Conservation (phyloP, 2,113 vertebrate species). For the Dicerorhinus sumatrensis region DNA sequence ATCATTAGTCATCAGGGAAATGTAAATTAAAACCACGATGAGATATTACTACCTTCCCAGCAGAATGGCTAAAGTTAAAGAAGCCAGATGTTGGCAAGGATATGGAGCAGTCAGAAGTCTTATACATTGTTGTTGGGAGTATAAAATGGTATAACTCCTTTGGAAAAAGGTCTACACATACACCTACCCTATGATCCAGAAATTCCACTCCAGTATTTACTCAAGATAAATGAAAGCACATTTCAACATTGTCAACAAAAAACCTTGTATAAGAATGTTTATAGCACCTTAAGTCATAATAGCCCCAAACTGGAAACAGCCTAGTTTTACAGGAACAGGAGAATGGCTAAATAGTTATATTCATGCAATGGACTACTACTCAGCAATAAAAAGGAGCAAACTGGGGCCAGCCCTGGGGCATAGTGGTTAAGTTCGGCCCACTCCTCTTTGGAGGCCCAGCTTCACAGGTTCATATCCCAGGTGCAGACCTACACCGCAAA, state of each 20-base stretch:
- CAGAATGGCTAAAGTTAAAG: constrained; percentile 10
- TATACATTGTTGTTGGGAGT: constrained; percentile 17
- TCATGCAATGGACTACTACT: neutral
- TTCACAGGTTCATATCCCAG: too few relatives aligned
- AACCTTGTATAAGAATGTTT: neutral
- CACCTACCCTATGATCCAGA: neutral
- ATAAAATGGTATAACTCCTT: neutral
- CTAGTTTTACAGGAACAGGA: neutral
- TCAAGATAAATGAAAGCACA: constrained; percentile 37
- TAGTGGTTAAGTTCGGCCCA: too few relatives aligned
- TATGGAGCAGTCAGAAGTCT: neutral
- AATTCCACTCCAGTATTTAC: neutral
- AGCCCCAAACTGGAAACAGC: constrained; percentile 1
- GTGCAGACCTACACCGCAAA: too few relatives aligned
- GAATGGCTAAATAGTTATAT: neutral
- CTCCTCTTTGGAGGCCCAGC: too few relatives aligned
- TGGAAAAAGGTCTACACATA: neutral
- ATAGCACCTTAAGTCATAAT: constrained; percentile 19
- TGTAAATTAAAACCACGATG: constrained; percentile 29
- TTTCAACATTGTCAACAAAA: constrained; percentile 39
- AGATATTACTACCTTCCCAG: neutral
- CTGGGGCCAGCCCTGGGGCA: too few relatives aligned
- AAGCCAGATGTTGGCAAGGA: neutral
- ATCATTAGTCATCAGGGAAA: constrained; percentile 35
- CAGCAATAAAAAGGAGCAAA: neutral